Evolutionary conservation across 2,797 vertebrate species (phyloP).

Genomic region (Gallirallus australis): DNA sequence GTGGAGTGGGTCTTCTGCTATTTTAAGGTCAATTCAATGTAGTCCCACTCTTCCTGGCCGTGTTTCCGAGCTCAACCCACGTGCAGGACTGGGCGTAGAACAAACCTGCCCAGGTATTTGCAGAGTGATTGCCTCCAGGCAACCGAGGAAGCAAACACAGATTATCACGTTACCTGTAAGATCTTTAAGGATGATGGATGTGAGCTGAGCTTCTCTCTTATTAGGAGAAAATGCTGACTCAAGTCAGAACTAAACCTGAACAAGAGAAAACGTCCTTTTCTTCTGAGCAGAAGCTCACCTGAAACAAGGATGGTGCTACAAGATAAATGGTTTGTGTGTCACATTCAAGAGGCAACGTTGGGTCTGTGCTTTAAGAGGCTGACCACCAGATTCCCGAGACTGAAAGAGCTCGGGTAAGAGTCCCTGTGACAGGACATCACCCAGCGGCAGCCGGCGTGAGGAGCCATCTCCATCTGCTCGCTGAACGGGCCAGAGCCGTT

Average conservation of each 20-base stretch:
- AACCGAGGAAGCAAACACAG: background rate
- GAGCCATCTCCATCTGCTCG: accelerated
- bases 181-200: background rate
- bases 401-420: background rate
- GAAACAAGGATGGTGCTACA: too few relatives aligned
- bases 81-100: accelerated
- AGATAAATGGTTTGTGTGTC: too few relatives aligned
- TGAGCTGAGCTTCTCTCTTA: background rate
- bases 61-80: background rate
- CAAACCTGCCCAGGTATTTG: accelerated
- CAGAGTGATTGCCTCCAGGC: background rate
- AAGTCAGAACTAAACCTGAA: background rate
- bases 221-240: background rate
- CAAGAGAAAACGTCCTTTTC: background rate
- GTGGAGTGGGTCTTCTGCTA: accelerated
- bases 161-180: background rate
- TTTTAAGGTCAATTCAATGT: background rate
- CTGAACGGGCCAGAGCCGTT: background rate
- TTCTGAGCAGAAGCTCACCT: background rate
- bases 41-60: background rate
- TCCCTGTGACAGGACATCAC: background rate
- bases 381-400: background rate
- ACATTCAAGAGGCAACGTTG: accelerated
- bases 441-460: background rate
- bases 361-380: background rate